A percentile compares a stretch with the other conserved stretches of the same genome.
phyloP scores from a whole-genome alignment of 2,888 invertebrate species.

The Eupithecia tripunctaria region DNA sequence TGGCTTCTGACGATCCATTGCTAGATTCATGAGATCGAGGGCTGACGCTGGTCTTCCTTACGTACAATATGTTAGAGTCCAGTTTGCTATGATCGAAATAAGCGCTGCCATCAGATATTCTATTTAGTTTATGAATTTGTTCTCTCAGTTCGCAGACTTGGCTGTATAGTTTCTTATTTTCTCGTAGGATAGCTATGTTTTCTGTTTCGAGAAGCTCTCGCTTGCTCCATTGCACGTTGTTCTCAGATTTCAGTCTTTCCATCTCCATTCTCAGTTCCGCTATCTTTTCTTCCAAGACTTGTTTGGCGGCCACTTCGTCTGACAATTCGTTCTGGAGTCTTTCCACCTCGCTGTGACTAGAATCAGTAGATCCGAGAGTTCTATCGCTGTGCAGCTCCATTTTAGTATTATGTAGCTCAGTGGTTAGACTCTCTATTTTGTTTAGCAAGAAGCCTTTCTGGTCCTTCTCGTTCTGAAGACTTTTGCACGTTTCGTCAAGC shows the following conservation, averaged over 20 bases:
- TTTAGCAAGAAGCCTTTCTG: constrained; percentile 72
- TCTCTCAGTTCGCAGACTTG: constrained; percentile 79
- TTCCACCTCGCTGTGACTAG: constrained; percentile 79
- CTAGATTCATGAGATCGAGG: constrained; percentile 78
- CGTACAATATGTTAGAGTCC: constrained; percentile 73
- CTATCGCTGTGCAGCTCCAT: constrained; percentile 73
- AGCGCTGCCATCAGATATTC: constrained; percentile 76
- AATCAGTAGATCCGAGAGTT: constrained; percentile 77
- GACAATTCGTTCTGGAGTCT: constrained; percentile 77
- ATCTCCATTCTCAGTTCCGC: constrained; percentile 85
- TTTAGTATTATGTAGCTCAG: constrained; percentile 73
- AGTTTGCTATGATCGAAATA: constrained; percentile 62
- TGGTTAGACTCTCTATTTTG: constrained; percentile 72
- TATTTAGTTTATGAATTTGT: constrained; percentile 77
- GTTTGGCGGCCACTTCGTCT: constrained; percentile 78
- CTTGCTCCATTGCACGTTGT: constrained; percentile 97
- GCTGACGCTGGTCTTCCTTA: constrained; percentile 72
- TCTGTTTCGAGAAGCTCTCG: constrained; percentile 95
- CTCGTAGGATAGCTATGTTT: constrained; percentile 93
- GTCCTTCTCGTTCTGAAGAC: constrained; percentile 74
- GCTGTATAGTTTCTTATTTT: constrained; percentile 91
- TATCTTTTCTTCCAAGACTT: constrained; percentile 76
- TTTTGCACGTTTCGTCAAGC: constrained; percentile 73
- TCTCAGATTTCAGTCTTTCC: constrained; percentile 95
- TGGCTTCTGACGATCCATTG: constrained; percentile 76